These are phyloP conservation scores for Microctonus brassicae DNA, from an alignment of 2,888 invertebrate genomes.

Conservation along the genomic window DNA sequence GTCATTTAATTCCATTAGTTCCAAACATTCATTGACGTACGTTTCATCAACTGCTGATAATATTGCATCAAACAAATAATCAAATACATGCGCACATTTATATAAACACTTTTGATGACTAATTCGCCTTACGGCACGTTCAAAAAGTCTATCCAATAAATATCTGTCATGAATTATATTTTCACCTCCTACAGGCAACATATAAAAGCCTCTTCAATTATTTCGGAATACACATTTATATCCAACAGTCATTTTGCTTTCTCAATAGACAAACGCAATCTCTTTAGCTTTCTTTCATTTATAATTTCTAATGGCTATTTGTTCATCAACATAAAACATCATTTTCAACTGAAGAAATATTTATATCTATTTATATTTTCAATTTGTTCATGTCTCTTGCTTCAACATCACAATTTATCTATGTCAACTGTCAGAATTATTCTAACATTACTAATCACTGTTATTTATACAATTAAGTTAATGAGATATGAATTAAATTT, in stretches of 20 bases:
- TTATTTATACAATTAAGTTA: neutral
- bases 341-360: neutral
- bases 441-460: too few relatives aligned
- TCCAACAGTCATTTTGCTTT: constrained; percentile 15
- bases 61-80: constrained; percentile 5
- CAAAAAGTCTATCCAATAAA: neutral
- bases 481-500: neutral
- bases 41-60: neutral
- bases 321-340: neutral
- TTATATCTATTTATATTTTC: too few relatives aligned
- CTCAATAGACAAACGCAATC: constrained; percentile 12
- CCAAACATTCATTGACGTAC: neutral
- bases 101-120: neutral
- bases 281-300: constrained; percentile 10
- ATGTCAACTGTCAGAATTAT: neutral
- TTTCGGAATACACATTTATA: neutral
- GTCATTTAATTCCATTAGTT: neutral
- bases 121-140: neutral
- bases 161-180: constrained; percentile 2
- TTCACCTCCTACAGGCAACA: constrained; percentile 4
- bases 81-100: neutral
- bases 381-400: neutral
- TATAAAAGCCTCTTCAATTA: neutral
- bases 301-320: constrained; percentile 6
- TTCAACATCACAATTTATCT: neutral